phyloP scores from a whole-genome alignment of 2,113 vertebrate species.

The Romanogobio albipinnatus region DNA sequence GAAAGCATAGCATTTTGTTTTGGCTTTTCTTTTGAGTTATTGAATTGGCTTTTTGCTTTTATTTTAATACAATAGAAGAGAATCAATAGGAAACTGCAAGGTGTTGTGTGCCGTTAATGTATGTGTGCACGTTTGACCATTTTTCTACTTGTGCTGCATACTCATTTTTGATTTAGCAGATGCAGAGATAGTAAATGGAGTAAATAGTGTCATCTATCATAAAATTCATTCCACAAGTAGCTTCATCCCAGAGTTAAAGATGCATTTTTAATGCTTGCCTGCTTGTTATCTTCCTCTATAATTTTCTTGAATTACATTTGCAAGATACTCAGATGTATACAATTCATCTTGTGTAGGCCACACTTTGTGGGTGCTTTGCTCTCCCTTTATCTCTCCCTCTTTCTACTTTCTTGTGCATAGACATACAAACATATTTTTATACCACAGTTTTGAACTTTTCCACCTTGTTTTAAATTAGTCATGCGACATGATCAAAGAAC shows the following conservation, averaged over 20 bases:
- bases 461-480: neutral
- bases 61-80: neutral
- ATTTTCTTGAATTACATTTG: constrained; percentile 55
- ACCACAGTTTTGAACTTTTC: neutral
- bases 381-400: neutral
- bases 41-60: neutral
- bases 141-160: constrained; percentile 13
- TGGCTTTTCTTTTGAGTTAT: neutral
- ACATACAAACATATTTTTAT: neutral
- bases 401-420: neutral
- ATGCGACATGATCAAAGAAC: neutral
- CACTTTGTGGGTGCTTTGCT: neutral
- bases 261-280: constrained; percentile 48
- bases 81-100: neutral
- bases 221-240: constrained; percentile 47
- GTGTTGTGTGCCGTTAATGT: neutral
- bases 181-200: constrained; percentile 4
- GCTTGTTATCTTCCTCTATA: constrained; percentile 33
- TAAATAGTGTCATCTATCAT: constrained; percentile 58
- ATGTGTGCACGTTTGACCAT: constrained; percentile 12
- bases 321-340: constrained; percentile 18
- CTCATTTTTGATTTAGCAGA: constrained; percentile 38
- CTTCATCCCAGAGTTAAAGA: constrained; percentile 56
- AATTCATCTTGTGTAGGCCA: neutral
- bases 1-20: neutral